Conservation (phyloP, 1,140 invertebrate genomes). For the Pectinophora gossypiella region DNA sequence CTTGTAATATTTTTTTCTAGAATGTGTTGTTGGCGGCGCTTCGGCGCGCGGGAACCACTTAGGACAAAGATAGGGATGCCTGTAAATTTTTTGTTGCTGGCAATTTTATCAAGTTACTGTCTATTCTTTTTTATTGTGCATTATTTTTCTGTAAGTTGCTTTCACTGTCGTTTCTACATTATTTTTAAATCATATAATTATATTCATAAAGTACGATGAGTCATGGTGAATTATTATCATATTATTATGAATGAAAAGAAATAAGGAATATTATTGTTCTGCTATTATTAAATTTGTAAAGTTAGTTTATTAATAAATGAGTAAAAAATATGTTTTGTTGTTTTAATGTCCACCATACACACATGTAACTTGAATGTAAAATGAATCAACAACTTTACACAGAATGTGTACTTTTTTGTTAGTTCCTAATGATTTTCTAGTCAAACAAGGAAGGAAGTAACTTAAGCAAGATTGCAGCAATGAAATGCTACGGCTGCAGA, state of each 20-base stretch:
- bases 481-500: no score
- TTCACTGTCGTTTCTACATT: constrained; percentile 72
- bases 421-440: no score
- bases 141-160: constrained; percentile 72
- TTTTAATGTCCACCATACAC: constrained; percentile 26
- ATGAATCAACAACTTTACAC: no score
- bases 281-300: constrained; percentile 76
- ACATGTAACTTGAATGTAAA: background rate
- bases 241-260: constrained; percentile 74
- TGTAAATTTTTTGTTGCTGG: constrained; percentile 55
- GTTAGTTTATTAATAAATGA: constrained; percentile 75
- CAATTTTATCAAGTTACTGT: constrained; percentile 40
- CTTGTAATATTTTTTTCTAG: constrained; percentile 69
- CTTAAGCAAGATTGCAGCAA: no score
- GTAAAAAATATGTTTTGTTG: constrained; percentile 58
- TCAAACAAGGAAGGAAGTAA: no score
- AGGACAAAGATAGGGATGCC: constrained; percentile 31
- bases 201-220: constrained; percentile 72
- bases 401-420: no score
- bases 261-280: constrained; percentile 75
- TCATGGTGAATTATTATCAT: constrained; percentile 74
- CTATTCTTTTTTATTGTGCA: constrained; percentile 63
- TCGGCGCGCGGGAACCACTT: constrained; percentile 1
- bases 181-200: constrained; percentile 74
- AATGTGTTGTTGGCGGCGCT: constrained; percentile 38